Evolutionary conservation across 2,888 invertebrate genomes (phyloP), one percentile per base, ranked within the genome.

Genomic region (Eupithecia abbreviata): DNA sequence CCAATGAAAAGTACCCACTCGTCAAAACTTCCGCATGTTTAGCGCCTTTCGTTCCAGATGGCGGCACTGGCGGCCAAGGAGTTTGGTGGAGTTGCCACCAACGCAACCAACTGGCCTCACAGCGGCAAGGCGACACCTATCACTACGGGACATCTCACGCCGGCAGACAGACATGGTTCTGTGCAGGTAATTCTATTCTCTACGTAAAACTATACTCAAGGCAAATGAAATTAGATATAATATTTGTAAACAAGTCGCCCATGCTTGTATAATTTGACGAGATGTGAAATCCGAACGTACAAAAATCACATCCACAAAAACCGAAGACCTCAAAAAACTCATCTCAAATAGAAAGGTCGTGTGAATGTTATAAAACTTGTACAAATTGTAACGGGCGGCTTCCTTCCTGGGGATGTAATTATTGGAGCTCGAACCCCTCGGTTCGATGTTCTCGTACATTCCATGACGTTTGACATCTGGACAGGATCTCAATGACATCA

Each of bases 111-210:
- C 90, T 97, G 97, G 95, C 97, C 97, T 86, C 98, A 98, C 96
- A 97, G 97, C 88, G 95, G 95, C 77, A 98, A 98, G 93, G 97
- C 97, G 87, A 97, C 97, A 88, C 98, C 98, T 89, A 97, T 97
- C 90, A 97, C 97, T 87, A 96, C 98, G 86, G 98, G 94, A 2
- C 98, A 98, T 93, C 96, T 98, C 90, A 98, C 98, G 86, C 98
- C 99, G 87, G 98, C 98, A 85, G 99, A 99, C 95, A 96, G 98
- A 95, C 98, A 98, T 93, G 99, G 99, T 93, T 99, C 99, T 90
- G 99, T 99, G 87, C 99, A 99, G 97, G 98, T 98, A 96, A 78
- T 15, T n/a, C 4, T 9, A 9, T 13, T 5, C 42, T 15, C 42
- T 9, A 66, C 13, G 15, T 42, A 41, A 6, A 15, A 10, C 4